phyloP scores from a whole-genome alignment of 2,888 invertebrate species.

The Drosophila borborema region DNA sequence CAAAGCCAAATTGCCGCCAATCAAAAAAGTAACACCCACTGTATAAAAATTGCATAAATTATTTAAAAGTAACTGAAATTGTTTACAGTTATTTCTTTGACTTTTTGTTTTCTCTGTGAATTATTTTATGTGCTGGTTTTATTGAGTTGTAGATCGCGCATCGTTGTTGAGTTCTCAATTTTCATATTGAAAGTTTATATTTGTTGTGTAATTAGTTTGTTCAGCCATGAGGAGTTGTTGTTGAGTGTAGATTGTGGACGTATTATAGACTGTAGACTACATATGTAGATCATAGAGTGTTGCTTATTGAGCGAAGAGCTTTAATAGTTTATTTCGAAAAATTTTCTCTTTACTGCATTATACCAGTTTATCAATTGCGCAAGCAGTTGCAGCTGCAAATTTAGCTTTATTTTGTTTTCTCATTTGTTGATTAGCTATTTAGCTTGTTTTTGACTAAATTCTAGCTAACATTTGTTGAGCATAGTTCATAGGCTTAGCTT shows the following conservation, averaged over 20 bases:
- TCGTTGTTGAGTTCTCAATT: conserved; percentile 8
- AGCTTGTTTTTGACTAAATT: not conserved
- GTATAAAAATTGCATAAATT: conserved; percentile 82
- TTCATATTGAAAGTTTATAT: not conserved
- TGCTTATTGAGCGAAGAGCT: too few species aligned
- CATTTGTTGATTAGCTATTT: not conserved
- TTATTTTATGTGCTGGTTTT: not conserved
- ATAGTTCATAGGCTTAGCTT: not conserved
- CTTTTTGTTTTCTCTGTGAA: not conserved
- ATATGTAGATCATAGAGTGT: too few species aligned
- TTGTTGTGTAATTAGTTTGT: not conserved
- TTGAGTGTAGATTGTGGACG: too few species aligned
- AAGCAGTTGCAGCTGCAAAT: not conserved
- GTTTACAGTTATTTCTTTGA: conserved; percentile 61
- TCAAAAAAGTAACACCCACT: conserved; percentile 76
- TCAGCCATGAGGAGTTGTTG: too few species aligned
- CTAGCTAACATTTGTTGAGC: not conserved
- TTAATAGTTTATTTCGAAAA: not conserved
- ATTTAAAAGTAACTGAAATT: conserved; percentile 40
- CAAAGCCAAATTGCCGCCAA: conserved; percentile 74
- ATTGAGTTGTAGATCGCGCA: conserved; percentile 1
- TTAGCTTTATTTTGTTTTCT: not conserved
- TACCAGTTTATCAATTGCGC: not conserved
- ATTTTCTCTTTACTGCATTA: not conserved
- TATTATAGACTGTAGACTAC: not conserved